Conservation (phyloP, 53 echinoderm and acorn worm genomes). For the Patiria pectinifera region DNA sequence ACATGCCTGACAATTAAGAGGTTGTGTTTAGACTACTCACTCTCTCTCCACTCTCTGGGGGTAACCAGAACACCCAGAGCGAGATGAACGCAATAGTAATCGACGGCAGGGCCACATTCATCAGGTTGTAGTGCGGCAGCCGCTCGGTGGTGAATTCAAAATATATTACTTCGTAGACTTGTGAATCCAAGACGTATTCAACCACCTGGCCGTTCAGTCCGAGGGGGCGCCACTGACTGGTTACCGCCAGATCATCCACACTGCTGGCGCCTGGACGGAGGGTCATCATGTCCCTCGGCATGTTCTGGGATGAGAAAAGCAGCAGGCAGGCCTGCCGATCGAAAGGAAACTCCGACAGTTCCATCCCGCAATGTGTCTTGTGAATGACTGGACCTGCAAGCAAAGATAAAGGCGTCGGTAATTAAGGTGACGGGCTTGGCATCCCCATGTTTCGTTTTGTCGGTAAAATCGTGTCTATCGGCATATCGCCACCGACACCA, state of each 20-base stretch:
- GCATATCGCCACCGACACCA: too few relatives aligned
- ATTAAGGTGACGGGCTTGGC: neutral
- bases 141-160: neutral
- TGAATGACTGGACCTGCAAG: slow-evolving; percentile 16
- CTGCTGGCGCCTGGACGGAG: too few relatives aligned
- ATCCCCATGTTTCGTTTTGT: too few relatives aligned
- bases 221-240: slow-evolving; percentile 1
- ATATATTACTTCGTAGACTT: neutral
- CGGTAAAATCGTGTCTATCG: too few relatives aligned
- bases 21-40: too few relatives aligned
- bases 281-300: too few relatives aligned
- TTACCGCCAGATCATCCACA: too few relatives aligned
- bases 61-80: slow-evolving; percentile 25
- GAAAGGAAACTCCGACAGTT: slow-evolving; percentile 76
- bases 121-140: too few relatives aligned
- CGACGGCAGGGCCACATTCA: slow-evolving; percentile 6
- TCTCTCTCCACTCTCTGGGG: too few relatives aligned
- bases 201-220: neutral
- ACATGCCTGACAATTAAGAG: neutral
- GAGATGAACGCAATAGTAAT: neutral
- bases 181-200: too few relatives aligned
- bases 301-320: slow-evolving; percentile 29
- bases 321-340: slow-evolving; percentile 75
- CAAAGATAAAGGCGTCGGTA: too few relatives aligned
- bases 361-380: slow-evolving; percentile 69